These are phyloP conservation scores for Acestrorhynchus altus DNA, from an alignment of 2,797 vertebrate genomes.

Conservation along the genomic window DNA sequence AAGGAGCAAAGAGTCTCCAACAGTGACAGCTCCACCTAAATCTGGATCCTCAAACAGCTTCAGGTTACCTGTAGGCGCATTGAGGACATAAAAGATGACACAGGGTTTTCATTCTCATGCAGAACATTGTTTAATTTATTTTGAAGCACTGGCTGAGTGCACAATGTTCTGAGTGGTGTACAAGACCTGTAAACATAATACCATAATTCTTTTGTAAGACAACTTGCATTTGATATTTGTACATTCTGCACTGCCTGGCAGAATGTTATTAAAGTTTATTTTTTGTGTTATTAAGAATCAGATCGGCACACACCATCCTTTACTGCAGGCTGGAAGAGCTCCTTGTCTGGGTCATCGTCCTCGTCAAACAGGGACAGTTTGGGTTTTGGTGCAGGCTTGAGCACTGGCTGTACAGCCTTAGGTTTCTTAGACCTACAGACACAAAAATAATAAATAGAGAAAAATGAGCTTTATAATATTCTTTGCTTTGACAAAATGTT, in stretches of 20 bases:
- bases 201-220: background rate
- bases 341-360: constrained; percentile 71
- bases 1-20: constrained; percentile 79
- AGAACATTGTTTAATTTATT: background rate
- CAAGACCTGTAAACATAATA: background rate
- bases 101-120: background rate
- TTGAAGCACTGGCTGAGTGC: background rate
- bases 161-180: background rate
- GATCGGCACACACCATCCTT: constrained; percentile 69
- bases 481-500: background rate
- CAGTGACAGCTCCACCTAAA: constrained; percentile 74
- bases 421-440: constrained; percentile 62
- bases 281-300: background rate
- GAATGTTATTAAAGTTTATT: background rate
- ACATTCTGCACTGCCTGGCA: background rate
- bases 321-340: constrained; percentile 70
- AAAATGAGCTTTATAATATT: background rate
- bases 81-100: background rate
- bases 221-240: background rate
- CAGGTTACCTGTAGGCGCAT: constrained; percentile 64
- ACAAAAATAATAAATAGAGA: background rate
- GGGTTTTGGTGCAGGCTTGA: constrained; percentile 48
- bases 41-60: constrained; percentile 84
- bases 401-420: background rate
- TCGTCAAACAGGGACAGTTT: constrained; percentile 79